These are phyloP conservation scores for Peromyscus californicus DNA, from an alignment of 2,113 vertebrate species.

Conservation along the genomic window DNA sequence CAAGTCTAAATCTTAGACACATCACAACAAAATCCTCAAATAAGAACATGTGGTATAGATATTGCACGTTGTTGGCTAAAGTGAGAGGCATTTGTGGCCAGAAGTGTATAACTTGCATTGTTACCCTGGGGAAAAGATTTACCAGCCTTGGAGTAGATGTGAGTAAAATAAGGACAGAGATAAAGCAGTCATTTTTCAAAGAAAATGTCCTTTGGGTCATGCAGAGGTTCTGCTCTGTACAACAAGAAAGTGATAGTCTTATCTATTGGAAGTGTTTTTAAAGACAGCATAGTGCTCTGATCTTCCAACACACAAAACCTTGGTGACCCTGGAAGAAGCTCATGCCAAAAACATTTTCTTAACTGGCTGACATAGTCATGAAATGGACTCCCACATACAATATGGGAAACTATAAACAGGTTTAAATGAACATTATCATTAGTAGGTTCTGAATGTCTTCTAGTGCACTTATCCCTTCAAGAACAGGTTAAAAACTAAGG, in stretches of 20 bases:
- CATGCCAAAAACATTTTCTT: background rate
- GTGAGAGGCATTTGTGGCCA: conserved; percentile 1
- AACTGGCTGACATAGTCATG: conserved; percentile 29
- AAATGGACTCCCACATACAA: background rate
- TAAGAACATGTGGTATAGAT: background rate
- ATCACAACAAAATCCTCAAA: background rate
- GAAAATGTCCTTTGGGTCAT: conserved; percentile 64
- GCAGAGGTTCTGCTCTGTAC: conserved; percentile 40
- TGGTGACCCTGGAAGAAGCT: conserved; percentile 37
- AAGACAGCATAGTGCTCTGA: conserved; percentile 43
- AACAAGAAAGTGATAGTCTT: conserved; percentile 70
- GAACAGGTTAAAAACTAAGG: background rate
- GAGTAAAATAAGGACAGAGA: conserved; percentile 39
- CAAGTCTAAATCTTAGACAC: background rate
- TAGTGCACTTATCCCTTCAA: background rate
- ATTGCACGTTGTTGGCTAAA: background rate
- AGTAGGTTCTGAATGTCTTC: background rate
- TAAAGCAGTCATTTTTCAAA: conserved; percentile 69
- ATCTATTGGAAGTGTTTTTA: conserved; percentile 43
- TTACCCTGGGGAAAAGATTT: conserved; percentile 65
- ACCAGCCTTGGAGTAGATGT: background rate
- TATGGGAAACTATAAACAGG: background rate
- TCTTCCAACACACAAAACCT: conserved; percentile 11
- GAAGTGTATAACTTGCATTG: background rate
- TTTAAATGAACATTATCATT: background rate